Base-by-base conservation (phyloP, 2,113 vertebrate genomes). In the Phocoena sinus region DNA sequence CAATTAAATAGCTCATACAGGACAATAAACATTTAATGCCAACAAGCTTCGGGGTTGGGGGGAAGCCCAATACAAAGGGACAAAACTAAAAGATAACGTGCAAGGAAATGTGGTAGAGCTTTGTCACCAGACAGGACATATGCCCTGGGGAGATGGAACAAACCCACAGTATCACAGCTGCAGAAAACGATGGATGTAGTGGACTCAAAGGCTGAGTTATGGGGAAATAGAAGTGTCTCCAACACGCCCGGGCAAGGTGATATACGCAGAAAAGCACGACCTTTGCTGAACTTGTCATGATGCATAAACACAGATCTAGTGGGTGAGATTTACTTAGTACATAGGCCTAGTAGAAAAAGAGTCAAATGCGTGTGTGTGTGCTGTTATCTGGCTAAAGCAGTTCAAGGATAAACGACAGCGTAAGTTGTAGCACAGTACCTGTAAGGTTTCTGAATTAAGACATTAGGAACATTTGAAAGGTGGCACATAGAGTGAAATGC, bases 111-210 rank as follows among this genome's bases (percentile, higher is more conserved):
- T 41, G 31, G 23, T 12, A n/a, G 65, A 58, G 13, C 17, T 70
- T 9, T 53, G 70, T 80, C 63, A 36, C 20, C 2, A 2, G 8
- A 14, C 47, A 36, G 17, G 65, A 14, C 6, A 5, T 0, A 18
- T 5, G 23, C 15, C 2, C 23, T 26, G 8, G 44, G 79, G 60
- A 25, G 0, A 6, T 0, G n/a, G 12, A 3, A 38, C 38, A 38
- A 28, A 62, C 1, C 33, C 65, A 38, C 1, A 17, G 47, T 41
- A 28, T 2, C 21, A 7, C 18, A 53, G 60, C 33, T 60, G 20
- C 20, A 80, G 58, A 36, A 21, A 47, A 58, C 0, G 7, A 38
- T 0, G 0, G 12, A 14, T 2, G 1, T 3, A 67, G 8, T 0
- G 4, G 36, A 23, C 21, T 6, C 0, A 2, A 14, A 33, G 44